A percentile compares a stretch with the other conserved stretches of the same genome.
These are phyloP conservation scores for Agriopis leucophaearia DNA, from an alignment of 2,888 invertebrate species.

Conservation along the genomic window DNA sequence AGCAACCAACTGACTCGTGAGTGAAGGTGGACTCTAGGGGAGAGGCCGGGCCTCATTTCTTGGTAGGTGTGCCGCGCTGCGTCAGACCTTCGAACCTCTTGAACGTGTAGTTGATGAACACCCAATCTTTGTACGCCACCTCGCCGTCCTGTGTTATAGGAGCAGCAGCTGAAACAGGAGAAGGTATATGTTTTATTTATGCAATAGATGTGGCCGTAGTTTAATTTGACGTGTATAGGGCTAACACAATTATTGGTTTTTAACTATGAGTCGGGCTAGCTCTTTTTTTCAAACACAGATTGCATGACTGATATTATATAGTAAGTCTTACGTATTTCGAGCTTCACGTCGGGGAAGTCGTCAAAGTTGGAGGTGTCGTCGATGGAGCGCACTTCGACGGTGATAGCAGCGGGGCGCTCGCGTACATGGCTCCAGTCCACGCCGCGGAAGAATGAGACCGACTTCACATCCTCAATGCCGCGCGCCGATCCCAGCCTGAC, in stretches of 20 bases:
- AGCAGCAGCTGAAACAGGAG: slow-evolving; percentile 89
- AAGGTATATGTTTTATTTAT: background rate
- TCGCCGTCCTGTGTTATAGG: slow-evolving; percentile 96
- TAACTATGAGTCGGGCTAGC: too few species aligned
- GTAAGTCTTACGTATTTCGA: slow-evolving; percentile 94
- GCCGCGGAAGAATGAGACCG: slow-evolving; percentile 97
- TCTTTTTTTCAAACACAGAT: too few species aligned
- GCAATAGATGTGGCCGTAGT: background rate
- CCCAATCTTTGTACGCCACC: slow-evolving; percentile 98
- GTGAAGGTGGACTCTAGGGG: background rate
- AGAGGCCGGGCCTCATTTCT: slow-evolving; percentile 86
- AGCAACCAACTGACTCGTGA: slow-evolving; percentile 19
- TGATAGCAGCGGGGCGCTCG: slow-evolving; percentile 98
- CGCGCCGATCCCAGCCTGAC: slow-evolving; percentile 92
- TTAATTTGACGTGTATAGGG: too few species aligned
- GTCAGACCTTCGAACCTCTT: slow-evolving; percentile 99
- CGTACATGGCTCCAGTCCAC: slow-evolving; percentile 99
- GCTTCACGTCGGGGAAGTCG: slow-evolving; percentile 99
- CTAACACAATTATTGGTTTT: too few species aligned
- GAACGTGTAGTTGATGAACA: slow-evolving; percentile 99
- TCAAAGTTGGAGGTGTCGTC: slow-evolving; percentile 99
- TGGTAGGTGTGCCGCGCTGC: slow-evolving; percentile 94
- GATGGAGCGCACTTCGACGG: slow-evolving; percentile 98
- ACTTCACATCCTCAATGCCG: slow-evolving; percentile 97
- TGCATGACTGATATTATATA: background rate